A percentile compares a stretch with the other conserved stretches of the same genome.
Evolutionary conservation across 2,888 invertebrate genomes (phyloP).

Genomic region (Drosophila siamana): DNA sequence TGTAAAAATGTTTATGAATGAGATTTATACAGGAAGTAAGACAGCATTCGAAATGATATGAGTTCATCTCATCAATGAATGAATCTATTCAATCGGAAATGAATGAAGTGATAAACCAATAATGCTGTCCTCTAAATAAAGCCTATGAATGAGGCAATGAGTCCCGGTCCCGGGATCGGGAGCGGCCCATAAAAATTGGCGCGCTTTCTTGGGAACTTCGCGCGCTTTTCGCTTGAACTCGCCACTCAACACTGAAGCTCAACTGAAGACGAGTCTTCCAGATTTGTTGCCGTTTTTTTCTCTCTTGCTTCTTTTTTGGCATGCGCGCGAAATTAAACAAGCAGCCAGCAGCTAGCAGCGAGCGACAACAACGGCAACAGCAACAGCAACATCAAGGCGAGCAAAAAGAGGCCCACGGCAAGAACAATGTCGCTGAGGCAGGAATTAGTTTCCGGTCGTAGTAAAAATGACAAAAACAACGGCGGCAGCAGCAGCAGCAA

Average conservation of each 20-base stretch:
- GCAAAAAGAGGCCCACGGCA: constrained; percentile 31
- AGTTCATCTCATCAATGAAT: not conserved
- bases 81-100: not conserved
- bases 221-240: constrained; percentile 74
- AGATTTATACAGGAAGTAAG: not conserved
- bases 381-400: constrained; percentile 3
- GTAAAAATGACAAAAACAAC: constrained; percentile 77
- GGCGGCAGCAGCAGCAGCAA: constrained; percentile 20
- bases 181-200: constrained; percentile 72
- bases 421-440: constrained; percentile 64
- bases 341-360: constrained; percentile 37
- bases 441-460: constrained; percentile 83
- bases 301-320: constrained; percentile 72
- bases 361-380: constrained; percentile 14
- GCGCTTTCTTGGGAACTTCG: constrained; percentile 70
- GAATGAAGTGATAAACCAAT: not conserved
- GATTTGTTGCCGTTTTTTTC: constrained; percentile 33
- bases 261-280: constrained; percentile 45
- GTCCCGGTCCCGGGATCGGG: not conserved
- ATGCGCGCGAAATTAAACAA: constrained; percentile 74
- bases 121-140: not conserved
- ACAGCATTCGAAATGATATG: not conserved
- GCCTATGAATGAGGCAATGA: constrained; percentile 7
- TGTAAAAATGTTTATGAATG: not conserved
- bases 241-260: constrained; percentile 43